phyloP scores from a whole-genome alignment of 2,113 vertebrate genomes.

The Rhea pennata region DNA sequence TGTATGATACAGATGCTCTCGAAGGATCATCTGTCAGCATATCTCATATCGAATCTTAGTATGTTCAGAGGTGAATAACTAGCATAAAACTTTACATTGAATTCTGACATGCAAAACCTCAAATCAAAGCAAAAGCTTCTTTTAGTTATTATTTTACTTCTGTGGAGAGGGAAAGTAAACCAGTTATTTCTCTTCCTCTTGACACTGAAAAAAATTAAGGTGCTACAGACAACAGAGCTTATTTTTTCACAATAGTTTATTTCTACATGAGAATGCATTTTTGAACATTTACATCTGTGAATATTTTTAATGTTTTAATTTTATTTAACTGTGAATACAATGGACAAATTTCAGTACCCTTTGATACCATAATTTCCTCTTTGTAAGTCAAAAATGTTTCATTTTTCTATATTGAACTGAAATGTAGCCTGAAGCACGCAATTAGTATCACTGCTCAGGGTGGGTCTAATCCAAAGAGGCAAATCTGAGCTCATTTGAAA shows the following conservation, averaged over 20 bases:
- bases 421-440: conserved; percentile 6
- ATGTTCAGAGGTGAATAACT: not conserved
- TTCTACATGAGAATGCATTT: not conserved
- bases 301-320: not conserved
- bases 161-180: not conserved
- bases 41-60: not conserved
- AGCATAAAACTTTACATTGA: not conserved
- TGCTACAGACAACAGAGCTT: not conserved
- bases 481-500: not conserved
- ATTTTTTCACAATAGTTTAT: not conserved
- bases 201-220: not conserved
- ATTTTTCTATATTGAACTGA: conserved; percentile 39
- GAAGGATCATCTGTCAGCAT: not conserved
- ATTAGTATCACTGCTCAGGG: not conserved
- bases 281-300: not conserved
- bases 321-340: not conserved
- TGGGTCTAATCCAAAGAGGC: not conserved
- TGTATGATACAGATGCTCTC: not conserved
- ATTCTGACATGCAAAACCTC: not conserved
- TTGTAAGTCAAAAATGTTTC: not conserved
- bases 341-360: not conserved
- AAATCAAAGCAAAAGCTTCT: not conserved
- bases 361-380: not conserved
- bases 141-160: not conserved
- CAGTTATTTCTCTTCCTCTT: not conserved